Percentiles rank a stretch among this genome's conserved stretches.
phyloP scores from a whole-genome alignment of 2,113 vertebrate species.

The Platycercus adscitus region DNA sequence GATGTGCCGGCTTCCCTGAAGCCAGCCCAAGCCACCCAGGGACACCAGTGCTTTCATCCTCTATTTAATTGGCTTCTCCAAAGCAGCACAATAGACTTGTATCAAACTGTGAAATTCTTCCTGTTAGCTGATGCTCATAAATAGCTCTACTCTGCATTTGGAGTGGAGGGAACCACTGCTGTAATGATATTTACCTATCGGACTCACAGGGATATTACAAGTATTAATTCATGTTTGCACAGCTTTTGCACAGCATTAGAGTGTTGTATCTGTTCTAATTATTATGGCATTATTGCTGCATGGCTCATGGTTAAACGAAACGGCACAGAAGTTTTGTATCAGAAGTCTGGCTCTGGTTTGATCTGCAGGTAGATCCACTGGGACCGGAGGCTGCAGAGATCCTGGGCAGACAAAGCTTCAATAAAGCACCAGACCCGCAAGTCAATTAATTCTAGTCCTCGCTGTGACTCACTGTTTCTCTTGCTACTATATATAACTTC shows the following conservation, averaged over 20 bases:
- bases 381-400: background rate
- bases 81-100: constrained; percentile 31
- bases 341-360: constrained; percentile 3
- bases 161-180: background rate
- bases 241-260: background rate
- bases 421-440: background rate
- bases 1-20: background rate
- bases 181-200: constrained; percentile 43
- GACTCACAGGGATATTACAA: constrained; percentile 22
- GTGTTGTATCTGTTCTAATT: background rate
- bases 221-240: constrained; percentile 39
- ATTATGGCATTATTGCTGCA: background rate
- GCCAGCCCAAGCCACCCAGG: constrained; percentile 22
- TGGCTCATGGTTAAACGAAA: background rate
- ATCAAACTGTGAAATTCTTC: constrained; percentile 18
- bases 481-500: constrained; percentile 1
- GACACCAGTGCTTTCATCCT: constrained; percentile 10
- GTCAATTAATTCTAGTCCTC: constrained; percentile 43
- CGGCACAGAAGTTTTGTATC: fast-evolving
- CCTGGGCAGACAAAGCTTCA: constrained; percentile 9
- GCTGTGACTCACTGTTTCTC: background rate
- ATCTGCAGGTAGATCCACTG: background rate
- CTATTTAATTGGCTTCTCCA: constrained; percentile 38
- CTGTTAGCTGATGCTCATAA: background rate
- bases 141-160: background rate